Conservation (phyloP, 1,140 invertebrate species). For the Scaptomyza pallida region DNA sequence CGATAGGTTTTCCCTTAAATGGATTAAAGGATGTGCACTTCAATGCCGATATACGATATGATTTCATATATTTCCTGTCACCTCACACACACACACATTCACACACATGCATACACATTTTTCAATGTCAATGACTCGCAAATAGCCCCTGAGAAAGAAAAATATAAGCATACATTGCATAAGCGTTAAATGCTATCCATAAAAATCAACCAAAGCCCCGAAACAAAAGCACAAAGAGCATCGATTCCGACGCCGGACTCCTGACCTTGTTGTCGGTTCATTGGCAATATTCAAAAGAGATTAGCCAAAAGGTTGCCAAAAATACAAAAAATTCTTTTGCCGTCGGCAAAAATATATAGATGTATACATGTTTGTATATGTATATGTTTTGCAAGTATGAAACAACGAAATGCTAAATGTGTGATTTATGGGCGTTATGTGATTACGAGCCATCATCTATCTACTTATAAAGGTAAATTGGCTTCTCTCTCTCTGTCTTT, state of each 20-base stretch:
- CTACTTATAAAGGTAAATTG: slow-evolving; percentile 2
- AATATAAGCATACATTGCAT: slow-evolving; percentile 17
- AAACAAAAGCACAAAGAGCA: slow-evolving; percentile 6
- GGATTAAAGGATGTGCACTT: slow-evolving; percentile 35
- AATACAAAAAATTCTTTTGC: slow-evolving; percentile 27
- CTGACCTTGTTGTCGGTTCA: slow-evolving; percentile 48
- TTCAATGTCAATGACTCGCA: slow-evolving; percentile 39
- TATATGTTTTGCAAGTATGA: slow-evolving; percentile 15
- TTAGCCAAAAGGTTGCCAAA: slow-evolving; percentile 44
- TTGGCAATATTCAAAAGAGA: slow-evolving; percentile 53
- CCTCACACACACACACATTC: too few species aligned
- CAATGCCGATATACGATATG: slow-evolving; percentile 16
- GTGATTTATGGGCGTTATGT: slow-evolving; percentile 48
- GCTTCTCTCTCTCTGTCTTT: too few species aligned
- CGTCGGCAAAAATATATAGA: too few species aligned
- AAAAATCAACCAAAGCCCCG: slow-evolving; percentile 4
- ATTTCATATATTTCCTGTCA: slow-evolving; percentile 13
- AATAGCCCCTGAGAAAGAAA: slow-evolving; percentile 3
- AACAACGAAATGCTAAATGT: slow-evolving; percentile 21
- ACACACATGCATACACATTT: too few species aligned
- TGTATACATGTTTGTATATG: too few species aligned
- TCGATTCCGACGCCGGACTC: neutral
- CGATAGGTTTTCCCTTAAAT: neutral
- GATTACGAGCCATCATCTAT: slow-evolving; percentile 40
- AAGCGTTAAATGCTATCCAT: slow-evolving; percentile 22